These are phyloP conservation scores for Schizotus pectinicornis DNA, from an alignment of 2,888 invertebrate genomes.

Conservation along the genomic window DNA sequence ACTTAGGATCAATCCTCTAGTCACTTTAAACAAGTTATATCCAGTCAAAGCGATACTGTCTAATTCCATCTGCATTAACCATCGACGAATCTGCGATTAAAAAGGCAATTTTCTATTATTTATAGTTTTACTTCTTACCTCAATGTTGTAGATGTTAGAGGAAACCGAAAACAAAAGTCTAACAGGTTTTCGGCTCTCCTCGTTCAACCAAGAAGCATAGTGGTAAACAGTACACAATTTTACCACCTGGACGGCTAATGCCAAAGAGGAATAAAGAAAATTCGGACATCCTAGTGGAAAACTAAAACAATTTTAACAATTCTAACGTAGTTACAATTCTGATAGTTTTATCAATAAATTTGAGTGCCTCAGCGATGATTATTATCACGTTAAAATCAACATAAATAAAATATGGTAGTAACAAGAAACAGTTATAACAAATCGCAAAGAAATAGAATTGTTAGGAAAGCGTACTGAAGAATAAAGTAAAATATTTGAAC, in stretches of 20 bases:
- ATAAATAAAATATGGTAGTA: too few species aligned
- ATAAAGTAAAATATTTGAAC: too few species aligned
- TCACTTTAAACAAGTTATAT: slow-evolving; percentile 13
- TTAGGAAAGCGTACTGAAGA: too few species aligned
- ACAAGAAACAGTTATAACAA: too few species aligned
- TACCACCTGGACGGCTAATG: neutral
- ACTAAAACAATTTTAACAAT: too few species aligned
- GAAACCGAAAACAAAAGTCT: slow-evolving; percentile 12
- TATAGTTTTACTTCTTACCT: neutral
- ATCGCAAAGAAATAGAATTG: too few species aligned
- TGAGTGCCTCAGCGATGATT: too few species aligned
- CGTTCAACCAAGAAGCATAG: slow-evolving; percentile 7
- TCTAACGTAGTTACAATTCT: too few species aligned
- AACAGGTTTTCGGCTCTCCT: slow-evolving; percentile 11
- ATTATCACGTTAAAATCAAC: too few species aligned
- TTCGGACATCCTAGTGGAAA: too few species aligned
- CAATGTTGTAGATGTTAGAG: slow-evolving; percentile 4
- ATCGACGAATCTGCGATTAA: slow-evolving; percentile 13
- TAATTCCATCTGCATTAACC: slow-evolving; percentile 18
- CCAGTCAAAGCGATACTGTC: slow-evolving; percentile 13
- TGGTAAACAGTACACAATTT: slow-evolving; percentile 2
- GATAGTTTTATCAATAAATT: too few species aligned
- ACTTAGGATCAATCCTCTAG: slow-evolving; percentile 15
- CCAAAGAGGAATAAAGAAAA: slow-evolving; percentile 3
- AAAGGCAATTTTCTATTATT: neutral